Base-by-base conservation (phyloP, 2,888 invertebrate species). In the Drosophila austrosaltans region DNA sequence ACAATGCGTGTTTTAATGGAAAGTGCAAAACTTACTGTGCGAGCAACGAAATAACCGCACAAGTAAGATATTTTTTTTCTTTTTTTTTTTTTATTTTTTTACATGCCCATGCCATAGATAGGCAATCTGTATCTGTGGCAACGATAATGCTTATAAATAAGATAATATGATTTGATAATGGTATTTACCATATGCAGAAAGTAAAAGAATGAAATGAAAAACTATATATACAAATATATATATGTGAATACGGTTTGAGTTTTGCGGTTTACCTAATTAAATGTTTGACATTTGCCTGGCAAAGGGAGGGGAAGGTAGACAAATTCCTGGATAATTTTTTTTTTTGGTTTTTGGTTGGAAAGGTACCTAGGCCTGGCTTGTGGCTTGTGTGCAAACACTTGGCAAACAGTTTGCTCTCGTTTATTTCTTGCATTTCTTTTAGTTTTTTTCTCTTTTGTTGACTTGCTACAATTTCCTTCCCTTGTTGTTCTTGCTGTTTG, bases 91-190 rank as follows among this genome's bases (percentile, higher is more conserved):
- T 69, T 76, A 71, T 67, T 68, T 77, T 77, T 81, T 87, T 89
- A 84, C 89, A 82, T 83, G 86, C 83, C 82, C 83, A 83, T 88
- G 84, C 83, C 90, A 90, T 90, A 89, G 89, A 89, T 89, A 89
- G 90, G 89, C 89, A 89, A 91, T 87, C 83, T 90, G 90, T 90
- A 91, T 87, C 82, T 90, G 90, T 87, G 76, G 76, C 74, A 90
- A 48, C 89, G 90, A 90, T 90, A 90, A 89, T 90, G 88, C 89
- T 89, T 89, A 90, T 89, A 90, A 90, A 87, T 85, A 86, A 91
- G 92, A 92, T 92, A 92, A 91, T 91, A 89, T 87, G 90, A 88
- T 89, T 90, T 91, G 92, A 92, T 92, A 92, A 92, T 90, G 87
- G 84, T 92, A 90, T 92, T 92, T 92, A 92, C 90, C 91, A 90